Evolutionary conservation across 2,888 invertebrate species (phyloP), one percentile per base, ranked within the genome.

Genomic region (Epiblema foenella): DNA sequence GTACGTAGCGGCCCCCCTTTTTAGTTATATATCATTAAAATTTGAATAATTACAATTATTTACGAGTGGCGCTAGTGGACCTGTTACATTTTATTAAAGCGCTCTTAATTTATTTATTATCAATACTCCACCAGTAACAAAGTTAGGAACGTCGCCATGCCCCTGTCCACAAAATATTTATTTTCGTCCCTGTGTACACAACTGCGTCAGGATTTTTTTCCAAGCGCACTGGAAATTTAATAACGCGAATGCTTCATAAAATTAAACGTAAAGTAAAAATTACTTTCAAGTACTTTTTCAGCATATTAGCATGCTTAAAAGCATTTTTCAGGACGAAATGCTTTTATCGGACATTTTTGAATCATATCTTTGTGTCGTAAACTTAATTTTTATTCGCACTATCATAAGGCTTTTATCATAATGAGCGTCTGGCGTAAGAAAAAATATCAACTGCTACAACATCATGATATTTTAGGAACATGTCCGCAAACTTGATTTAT

Each of bases 81-180:
- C 33, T 33, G 33, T 4, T n/a, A 24, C 33, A 42, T 54, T 24
- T 54, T n/a, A n/a, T 15, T 29, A 29, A 56, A 29, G n/a, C 46
- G 15, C 15, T 15, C 0, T n/a, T 29, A 56, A 56, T n/a, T 2
- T 12, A 12, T 15, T 20, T 58, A 37, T 58, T 18, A 39, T 39
- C 37, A 12, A 18, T 37, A 58, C 2, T 7, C 11, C 39, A 18
- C 33, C 3, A 12, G 11, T 37, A 11, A 15, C 24, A 15, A 42
- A 4, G 24, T 24, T n/a, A 24, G 39, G 24, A 42, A 56, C 29
- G 56, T 42, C 24, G 24, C 17, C 54, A 65, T 54, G 64, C 29
- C 65, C 11, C 20, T n/a, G 37, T 33, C 18, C 20, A 63, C 37
- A 15, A 52, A n/a, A 66, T 66, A 49, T 66, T 66, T 66, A 66